These are phyloP conservation scores for Cichlasoma orientale DNA, from an alignment of 2,797 vertebrate species.

Conservation along the genomic window DNA sequence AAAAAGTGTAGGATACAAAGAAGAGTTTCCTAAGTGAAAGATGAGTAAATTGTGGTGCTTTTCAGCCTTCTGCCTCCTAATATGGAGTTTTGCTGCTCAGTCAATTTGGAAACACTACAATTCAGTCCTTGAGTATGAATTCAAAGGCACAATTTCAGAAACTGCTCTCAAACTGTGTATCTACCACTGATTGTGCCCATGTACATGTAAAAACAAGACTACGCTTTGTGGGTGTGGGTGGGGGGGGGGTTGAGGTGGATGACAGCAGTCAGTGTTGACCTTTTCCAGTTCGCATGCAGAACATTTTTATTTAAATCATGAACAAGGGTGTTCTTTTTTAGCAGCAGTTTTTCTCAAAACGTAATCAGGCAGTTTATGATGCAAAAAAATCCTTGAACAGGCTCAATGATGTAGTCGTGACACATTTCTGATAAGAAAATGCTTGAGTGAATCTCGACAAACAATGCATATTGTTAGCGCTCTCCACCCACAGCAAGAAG, in stretches of 20 bases:
- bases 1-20: background rate
- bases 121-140: background rate
- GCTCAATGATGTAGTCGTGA: background rate
- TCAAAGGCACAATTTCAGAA: background rate
- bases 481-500: too few species aligned
- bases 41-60: background rate
- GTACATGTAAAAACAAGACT: background rate
- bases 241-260: background rate
- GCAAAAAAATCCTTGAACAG: background rate
- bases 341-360: background rate
- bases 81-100: background rate
- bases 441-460: too few species aligned
- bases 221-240: background rate
- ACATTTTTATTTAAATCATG: background rate
- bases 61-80: background rate
- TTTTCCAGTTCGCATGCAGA: background rate
- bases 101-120: background rate
- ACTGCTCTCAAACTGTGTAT: background rate
- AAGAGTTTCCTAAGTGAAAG: background rate
- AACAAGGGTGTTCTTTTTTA: background rate
- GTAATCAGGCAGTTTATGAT: background rate
- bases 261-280: background rate
- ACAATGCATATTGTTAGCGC: too few species aligned
- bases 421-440: background rate
- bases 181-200: too few species aligned